These are phyloP conservation scores for Centropus bengalensis DNA, from an alignment of 2,113 vertebrate species.

Conservation along the genomic window DNA sequence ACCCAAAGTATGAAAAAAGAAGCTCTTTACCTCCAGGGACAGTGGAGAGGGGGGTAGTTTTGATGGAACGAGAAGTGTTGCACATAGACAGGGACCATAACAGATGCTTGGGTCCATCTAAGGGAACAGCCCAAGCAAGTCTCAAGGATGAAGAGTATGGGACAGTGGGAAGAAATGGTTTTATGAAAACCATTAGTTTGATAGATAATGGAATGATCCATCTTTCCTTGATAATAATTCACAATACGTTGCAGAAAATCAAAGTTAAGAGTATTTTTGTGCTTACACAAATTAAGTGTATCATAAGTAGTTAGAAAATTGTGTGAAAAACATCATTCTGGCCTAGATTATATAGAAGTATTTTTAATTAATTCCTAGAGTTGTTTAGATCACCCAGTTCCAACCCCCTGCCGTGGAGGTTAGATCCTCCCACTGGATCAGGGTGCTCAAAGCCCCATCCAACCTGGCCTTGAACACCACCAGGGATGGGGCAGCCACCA, in stretches of 20 bases:
- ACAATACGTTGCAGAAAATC: background rate
- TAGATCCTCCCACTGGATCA: too few relatives aligned
- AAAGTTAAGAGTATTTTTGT: background rate
- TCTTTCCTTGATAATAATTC: background rate
- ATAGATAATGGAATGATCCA: background rate
- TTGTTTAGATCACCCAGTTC: too few relatives aligned
- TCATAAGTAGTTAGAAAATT: background rate
- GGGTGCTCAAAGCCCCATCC: too few relatives aligned
- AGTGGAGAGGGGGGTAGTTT: background rate
- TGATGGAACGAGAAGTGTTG: background rate
- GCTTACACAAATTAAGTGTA: background rate
- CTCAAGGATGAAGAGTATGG: background rate
- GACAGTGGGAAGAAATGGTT: background rate
- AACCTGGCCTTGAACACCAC: too few relatives aligned
- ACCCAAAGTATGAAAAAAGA: rapidly evolving
- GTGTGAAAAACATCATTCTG: background rate
- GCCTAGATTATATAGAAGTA: background rate
- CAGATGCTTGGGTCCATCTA: background rate
- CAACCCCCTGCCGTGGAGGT: too few relatives aligned
- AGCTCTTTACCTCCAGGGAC: background rate
- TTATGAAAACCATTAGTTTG: background rate
- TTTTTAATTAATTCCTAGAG: background rate
- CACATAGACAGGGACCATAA: background rate
- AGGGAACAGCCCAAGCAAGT: background rate
- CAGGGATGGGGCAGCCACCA: too few relatives aligned